Evolutionary conservation across 1,140 invertebrate genomes (phyloP), one percentile per base, ranked within the genome.

Genomic region (Acromyrmex charruanus): DNA sequence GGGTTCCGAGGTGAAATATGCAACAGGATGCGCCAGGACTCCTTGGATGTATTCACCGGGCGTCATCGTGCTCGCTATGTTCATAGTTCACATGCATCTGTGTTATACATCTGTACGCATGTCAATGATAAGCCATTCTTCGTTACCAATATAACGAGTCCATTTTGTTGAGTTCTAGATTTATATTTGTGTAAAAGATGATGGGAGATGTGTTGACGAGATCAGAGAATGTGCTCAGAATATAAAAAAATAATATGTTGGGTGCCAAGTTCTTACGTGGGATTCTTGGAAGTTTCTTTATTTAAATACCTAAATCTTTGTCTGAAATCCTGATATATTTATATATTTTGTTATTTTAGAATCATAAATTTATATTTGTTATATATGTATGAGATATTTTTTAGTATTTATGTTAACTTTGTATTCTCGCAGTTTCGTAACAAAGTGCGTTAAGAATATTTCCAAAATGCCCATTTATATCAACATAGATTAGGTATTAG

Each of bases 1-100:
- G 91, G 93, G 90, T 93, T 94, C 92, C 86, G 86, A 91, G 90
- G 92, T 93, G 93, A 94, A 94, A 94, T 94, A 94, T 94, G 92
- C 93, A 94, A 93, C 93, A 94, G 93, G 92, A 91, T 91, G 87
- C 87, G 90, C 89, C 89, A 85, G 89, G 84, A 90, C 66, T 77
- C 72, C 51, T 58, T 72, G 65, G 49, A 85, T 25, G 77, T 49
- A 77, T 84, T 77, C 85, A 84, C 77, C 85, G 88, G 79, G 55
- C 88, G 81, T 90, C 92, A 90, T 92, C 90, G 89, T 80, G 91
- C 89, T 87, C 79, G 89, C 77, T 31, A 68, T 9, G 55, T 75
- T 66, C 39, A 68, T 25, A 35, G 25, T 31, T 59, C 31, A 44
- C 44, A 31, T 14, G 16, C 51, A 35, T 61, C 21, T 65, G 35